These are phyloP conservation scores for Rhynchopsitta pachyrhyncha DNA, from an alignment of 2,113 vertebrate genomes.

Conservation along the genomic window DNA sequence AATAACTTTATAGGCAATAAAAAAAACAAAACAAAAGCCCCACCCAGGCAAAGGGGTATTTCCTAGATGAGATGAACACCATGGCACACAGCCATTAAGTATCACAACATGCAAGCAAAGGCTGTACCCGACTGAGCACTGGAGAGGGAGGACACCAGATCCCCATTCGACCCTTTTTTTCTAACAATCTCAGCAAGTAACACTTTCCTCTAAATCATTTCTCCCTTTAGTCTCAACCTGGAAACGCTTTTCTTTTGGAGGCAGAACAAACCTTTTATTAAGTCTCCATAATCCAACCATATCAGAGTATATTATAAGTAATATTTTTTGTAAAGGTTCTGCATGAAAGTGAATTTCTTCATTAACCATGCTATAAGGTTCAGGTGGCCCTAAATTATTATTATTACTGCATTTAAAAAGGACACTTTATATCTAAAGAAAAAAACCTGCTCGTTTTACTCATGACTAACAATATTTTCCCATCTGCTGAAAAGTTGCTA, in stretches of 20 bases:
- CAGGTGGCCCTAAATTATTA: neutral
- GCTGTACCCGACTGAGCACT: neutral
- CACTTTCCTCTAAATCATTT: neutral
- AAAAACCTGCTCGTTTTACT: neutral
- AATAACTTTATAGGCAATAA: neutral
- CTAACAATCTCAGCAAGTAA: neutral
- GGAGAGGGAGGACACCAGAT: neutral
- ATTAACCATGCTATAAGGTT: neutral
- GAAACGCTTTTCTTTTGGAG: neutral
- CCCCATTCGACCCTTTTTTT: neutral
- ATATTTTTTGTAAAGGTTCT: neutral
- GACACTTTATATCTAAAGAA: neutral
- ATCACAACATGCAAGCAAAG: neutral
- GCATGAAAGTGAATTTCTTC: neutral
- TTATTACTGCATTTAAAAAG: neutral
- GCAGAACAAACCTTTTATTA: neutral
- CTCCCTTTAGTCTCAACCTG: neutral
- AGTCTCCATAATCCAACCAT: neutral
- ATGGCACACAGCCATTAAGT: accelerated
- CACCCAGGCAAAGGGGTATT: neutral
- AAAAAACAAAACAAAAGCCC: neutral
- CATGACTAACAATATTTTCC: neutral
- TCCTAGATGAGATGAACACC: neutral
- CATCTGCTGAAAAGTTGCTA: neutral
- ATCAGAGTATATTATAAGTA: neutral